Evolutionary conservation across 2,888 invertebrate species (phyloP).

Genomic region (Acleris cristana): DNA sequence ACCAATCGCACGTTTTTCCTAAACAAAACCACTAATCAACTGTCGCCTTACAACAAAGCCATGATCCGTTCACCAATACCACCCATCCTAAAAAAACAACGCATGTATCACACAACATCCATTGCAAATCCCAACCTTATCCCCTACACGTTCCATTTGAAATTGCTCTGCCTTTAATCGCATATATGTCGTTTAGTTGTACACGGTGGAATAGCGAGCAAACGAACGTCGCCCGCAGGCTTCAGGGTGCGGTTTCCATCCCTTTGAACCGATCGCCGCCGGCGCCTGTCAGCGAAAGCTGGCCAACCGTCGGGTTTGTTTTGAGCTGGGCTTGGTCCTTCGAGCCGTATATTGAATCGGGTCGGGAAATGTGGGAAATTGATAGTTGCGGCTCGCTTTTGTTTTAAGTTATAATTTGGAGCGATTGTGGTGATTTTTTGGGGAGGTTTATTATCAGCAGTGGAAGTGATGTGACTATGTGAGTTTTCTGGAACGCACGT

Average conservation of each 20-base stretch:
- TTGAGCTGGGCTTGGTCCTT: constrained; percentile 33
- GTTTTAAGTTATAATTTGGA: too few relatives aligned
- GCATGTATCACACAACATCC: too few relatives aligned
- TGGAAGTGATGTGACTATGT: too few relatives aligned
- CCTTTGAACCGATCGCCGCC: constrained; percentile 30
- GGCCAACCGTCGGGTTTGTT: constrained; percentile 27
- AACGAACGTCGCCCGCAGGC: constrained; percentile 23
- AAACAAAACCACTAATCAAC: constrained; percentile 1
- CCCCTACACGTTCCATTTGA: too few relatives aligned
- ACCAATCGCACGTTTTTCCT: too few relatives aligned
- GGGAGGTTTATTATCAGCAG: too few relatives aligned
- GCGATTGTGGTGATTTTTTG: too few relatives aligned
- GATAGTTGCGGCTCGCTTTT: not conserved
- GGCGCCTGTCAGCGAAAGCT: constrained; percentile 21
- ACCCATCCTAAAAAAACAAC: not conserved
- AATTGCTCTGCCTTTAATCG: too few relatives aligned
- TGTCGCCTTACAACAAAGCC: constrained; percentile 13
- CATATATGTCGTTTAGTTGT: too few relatives aligned
- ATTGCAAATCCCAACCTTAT: too few relatives aligned
- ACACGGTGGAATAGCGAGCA: too few relatives aligned
- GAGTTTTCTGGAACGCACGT: too few relatives aligned
- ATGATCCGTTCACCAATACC: constrained; percentile 4
- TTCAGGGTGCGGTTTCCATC: constrained; percentile 10
- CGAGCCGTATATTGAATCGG: constrained; percentile 29
- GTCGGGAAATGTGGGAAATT: not conserved